Conservation (phyloP, 1,140 invertebrate species). For the Panagrolaimus sp. region DNA sequence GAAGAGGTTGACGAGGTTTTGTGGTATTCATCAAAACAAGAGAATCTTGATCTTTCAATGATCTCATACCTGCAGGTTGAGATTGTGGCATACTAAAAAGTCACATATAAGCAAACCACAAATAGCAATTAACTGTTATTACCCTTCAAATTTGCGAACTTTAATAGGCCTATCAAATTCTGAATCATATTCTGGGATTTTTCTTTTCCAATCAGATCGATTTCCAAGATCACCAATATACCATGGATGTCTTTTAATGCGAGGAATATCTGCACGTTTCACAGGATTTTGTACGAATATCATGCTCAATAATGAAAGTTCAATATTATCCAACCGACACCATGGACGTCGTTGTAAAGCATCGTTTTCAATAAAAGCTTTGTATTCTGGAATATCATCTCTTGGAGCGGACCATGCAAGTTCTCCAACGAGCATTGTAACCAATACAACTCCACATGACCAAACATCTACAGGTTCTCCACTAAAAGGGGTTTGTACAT, state of each 20-base stretch:
- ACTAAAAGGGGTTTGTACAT: slow-evolving; percentile 71
- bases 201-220: background rate
- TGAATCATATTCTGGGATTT: background rate
- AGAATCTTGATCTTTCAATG: background rate
- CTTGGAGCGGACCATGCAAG: slow-evolving; percentile 40
- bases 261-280: slow-evolving; percentile 15
- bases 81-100: background rate
- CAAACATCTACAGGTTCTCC: slow-evolving; percentile 91
- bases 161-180: background rate
- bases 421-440: slow-evolving; percentile 82
- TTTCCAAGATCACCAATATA: slow-evolving; percentile 21
- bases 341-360: slow-evolving; percentile 21
- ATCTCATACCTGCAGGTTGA: background rate
- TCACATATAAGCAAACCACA: too few relatives aligned
- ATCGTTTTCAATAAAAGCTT: slow-evolving; percentile 18
- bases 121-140: too few relatives aligned
- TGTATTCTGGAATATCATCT: slow-evolving; percentile 9
- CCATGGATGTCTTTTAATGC: slow-evolving; percentile 32
- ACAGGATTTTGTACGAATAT: slow-evolving; percentile 26
- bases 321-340: slow-evolving; percentile 25
- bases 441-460: slow-evolving; percentile 88
- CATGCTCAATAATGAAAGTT: slow-evolving; percentile 23
- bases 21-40: background rate
- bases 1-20: background rate
- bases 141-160: background rate